Conservation (phyloP, 1,140 invertebrate genomes). For the Orchesella cincta region DNA sequence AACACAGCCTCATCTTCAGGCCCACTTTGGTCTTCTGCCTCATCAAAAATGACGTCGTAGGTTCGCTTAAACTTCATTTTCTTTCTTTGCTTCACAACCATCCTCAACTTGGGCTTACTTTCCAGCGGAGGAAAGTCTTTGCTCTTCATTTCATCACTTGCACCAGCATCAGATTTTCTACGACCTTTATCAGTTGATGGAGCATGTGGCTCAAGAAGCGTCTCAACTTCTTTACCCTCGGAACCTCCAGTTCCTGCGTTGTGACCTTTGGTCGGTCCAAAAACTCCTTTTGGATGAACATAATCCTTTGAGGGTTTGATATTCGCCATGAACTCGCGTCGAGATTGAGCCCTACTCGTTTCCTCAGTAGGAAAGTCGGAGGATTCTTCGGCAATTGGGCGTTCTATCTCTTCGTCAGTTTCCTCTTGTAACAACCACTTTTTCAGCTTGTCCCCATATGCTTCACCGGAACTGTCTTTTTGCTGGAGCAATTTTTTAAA, state of each 20-base stretch:
- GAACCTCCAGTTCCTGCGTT: background rate
- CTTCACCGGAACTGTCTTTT: background rate
- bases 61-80: background rate
- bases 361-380: background rate
- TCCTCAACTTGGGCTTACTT: background rate
- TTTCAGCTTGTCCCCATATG: background rate
- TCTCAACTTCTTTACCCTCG: background rate
- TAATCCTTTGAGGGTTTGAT: slow-evolving; percentile 8
- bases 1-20: background rate
- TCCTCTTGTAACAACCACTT: slow-evolving; percentile 4
- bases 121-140: background rate
- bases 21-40: slow-evolving; percentile 3
- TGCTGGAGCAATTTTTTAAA: background rate
- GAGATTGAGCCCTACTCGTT: background rate
- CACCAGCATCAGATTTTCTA: background rate
- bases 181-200: background rate
- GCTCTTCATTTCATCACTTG: background rate
- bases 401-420: background rate
- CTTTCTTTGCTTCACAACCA: background rate
- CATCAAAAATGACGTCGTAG: background rate
- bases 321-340: background rate
- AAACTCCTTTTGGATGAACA: background rate
- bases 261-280: background rate
- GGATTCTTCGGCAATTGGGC: background rate
- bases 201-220: background rate